Conservation (phyloP, 2,113 vertebrate species). For the Probosciger aterrimus region DNA sequence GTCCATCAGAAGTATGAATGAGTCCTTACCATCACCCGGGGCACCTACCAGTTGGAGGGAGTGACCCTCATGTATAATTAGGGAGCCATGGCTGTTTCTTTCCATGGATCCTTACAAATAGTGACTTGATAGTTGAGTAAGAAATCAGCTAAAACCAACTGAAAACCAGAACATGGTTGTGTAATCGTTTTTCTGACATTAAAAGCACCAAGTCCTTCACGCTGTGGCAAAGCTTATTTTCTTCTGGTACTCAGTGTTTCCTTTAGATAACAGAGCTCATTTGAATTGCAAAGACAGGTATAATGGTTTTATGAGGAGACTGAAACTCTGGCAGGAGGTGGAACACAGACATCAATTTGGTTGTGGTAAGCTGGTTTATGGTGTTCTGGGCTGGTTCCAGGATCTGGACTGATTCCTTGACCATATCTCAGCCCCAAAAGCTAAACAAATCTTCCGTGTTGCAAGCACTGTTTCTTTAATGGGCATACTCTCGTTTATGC, state of each 20-base stretch:
- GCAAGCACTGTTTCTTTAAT: not conserved
- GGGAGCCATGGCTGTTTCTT: not conserved
- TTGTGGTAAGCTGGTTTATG: not conserved
- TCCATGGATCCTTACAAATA: not conserved
- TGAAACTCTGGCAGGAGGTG: not conserved
- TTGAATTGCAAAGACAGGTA: not conserved
- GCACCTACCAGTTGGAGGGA: not conserved
- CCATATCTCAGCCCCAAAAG: accelerated
- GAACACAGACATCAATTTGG: not conserved
- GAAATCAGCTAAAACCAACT: not conserved
- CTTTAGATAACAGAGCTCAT: not conserved
- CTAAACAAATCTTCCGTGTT: not conserved
- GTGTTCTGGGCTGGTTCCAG: not conserved
- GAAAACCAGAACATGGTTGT: not conserved
- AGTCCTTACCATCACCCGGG: not conserved
- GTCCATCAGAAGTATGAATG: no score
- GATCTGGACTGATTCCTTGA: not conserved
- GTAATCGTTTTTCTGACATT: not conserved
- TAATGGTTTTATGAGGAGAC: not conserved
- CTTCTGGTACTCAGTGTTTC: not conserved
- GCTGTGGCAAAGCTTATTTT: not conserved
- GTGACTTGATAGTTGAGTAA: not conserved
- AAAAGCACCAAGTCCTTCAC: not conserved
- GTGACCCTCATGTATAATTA: not conserved
- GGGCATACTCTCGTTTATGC: not conserved